phyloP scores from a whole-genome alignment of 2,888 invertebrate species.

The Leptinotarsa peninsularis region DNA sequence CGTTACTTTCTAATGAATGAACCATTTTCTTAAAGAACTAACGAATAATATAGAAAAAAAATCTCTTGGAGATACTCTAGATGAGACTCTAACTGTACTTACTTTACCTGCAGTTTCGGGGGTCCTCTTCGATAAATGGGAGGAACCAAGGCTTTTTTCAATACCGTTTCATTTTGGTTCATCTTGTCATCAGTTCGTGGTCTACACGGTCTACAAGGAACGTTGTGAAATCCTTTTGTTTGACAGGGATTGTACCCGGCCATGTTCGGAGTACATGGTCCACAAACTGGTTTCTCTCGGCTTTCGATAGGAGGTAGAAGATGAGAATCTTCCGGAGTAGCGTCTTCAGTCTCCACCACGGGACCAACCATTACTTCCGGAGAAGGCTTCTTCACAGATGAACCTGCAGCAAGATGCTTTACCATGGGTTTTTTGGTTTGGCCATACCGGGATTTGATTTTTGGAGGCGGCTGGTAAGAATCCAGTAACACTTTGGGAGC shows the following conservation, averaged over 20 bases:
- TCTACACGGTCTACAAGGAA: constrained; percentile 3
- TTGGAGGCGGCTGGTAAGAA: constrained; percentile 20
- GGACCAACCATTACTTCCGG: constrained; percentile 36
- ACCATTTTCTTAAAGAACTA: no score
- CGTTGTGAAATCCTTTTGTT: neutral
- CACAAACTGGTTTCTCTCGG: neutral
- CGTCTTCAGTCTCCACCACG: constrained; percentile 16
- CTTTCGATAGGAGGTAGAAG: neutral
- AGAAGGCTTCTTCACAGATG: constrained; percentile 13
- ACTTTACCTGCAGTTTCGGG: constrained; percentile 18
- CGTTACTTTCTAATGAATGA: no score
- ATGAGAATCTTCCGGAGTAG: neutral
- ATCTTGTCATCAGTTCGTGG: neutral
- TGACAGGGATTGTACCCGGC: constrained; percentile 3
- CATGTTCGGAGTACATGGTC: constrained; percentile 15
- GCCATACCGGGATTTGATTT: constrained; percentile 34
- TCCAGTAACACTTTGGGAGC: constrained; percentile 49
- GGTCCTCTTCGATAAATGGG: constrained; percentile 7
- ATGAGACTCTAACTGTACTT: neutral
- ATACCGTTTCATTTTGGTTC: neutral
- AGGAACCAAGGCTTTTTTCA: constrained; percentile 21
- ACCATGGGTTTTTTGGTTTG: constrained; percentile 25
- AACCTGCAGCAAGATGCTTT: constrained; percentile 24
- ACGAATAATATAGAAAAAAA: neutral
- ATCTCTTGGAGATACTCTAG: no score